Conservation (phyloP, 2,797 vertebrate genomes). For the Lagodon rhomboides region DNA sequence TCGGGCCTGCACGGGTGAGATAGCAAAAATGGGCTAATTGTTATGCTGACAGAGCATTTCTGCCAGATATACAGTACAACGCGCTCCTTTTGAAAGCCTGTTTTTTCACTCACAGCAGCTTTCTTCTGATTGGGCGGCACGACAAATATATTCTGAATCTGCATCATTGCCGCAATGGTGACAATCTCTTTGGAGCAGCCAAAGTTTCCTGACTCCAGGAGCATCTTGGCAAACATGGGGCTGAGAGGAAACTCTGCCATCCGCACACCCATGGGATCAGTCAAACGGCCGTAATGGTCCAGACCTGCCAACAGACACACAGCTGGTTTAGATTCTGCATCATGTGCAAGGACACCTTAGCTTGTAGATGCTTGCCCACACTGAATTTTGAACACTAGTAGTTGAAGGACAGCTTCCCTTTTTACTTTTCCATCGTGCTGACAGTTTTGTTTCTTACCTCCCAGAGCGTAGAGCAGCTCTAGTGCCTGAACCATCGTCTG, state of each 20-base stretch:
- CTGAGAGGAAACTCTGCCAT: constrained; percentile 99
- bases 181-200: constrained; percentile 98
- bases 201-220: constrained; percentile 97
- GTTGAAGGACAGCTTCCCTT: constrained; percentile 34
- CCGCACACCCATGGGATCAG: constrained; percentile 94
- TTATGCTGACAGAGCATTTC: constrained; percentile 52
- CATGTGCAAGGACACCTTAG: constrained; percentile 13
- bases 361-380: constrained; percentile 7
- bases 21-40: constrained; percentile 41
- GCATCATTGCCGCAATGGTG: constrained; percentile 99
- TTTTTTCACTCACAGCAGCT: constrained; percentile 89
- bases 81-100: constrained; percentile 20
- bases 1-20: constrained; percentile 86
- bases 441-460: constrained; percentile 87
- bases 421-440: constrained; percentile 16
- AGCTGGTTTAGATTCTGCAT: constrained; percentile 19
- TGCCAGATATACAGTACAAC: constrained; percentile 9
- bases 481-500: constrained; percentile 99
- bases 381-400: constrained; percentile 20
- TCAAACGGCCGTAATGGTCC: constrained; percentile 95
- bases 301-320: constrained; percentile 85
- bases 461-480: constrained; percentile 96
- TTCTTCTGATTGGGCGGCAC: constrained; percentile 94
- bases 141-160: constrained; percentile 97
- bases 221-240: constrained; percentile 99